A percentile compares a stretch with the other conserved stretches of the same genome.
Conservation (phyloP, 2,888 invertebrate species). For the Emmelina monodactyla region DNA sequence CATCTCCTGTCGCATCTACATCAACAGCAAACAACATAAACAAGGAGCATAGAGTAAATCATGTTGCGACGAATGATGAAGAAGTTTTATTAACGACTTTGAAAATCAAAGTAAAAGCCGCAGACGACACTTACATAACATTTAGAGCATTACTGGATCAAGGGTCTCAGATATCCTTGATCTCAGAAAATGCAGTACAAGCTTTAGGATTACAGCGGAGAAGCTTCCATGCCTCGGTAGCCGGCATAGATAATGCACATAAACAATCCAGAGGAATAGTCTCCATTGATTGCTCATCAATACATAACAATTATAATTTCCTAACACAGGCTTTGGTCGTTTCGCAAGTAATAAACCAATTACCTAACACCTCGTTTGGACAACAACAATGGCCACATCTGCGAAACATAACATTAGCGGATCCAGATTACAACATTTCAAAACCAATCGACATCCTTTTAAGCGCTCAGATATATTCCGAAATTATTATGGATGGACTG, state of each 20-base stretch:
- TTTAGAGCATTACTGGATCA: not conserved
- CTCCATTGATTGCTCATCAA: conserved; percentile 8
- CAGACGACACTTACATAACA: conserved; percentile 1
- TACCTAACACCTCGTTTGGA: conserved; percentile 11
- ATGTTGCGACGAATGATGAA: conserved; percentile 1
- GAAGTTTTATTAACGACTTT: conserved; percentile 3
- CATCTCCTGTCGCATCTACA: no score
- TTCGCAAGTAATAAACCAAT: conserved; percentile 11
- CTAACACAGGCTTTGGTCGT: conserved; percentile 12
- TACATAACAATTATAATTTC: conserved; percentile 10
- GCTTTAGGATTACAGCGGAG: not conserved
- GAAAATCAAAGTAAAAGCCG: conserved; percentile 1
- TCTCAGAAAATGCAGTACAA: conserved; percentile 10
- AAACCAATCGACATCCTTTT: conserved; percentile 5
- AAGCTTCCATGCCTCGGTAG: not conserved
- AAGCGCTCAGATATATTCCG: conserved; percentile 5
- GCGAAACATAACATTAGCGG: conserved; percentile 12
- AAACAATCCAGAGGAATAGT: conserved; percentile 8
- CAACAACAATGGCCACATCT: conserved; percentile 13
- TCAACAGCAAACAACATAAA: not conserved
- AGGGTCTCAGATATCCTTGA: conserved; percentile 10
- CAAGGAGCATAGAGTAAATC: conserved; percentile 1
- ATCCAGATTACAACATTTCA: conserved; percentile 13
- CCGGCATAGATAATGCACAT: not conserved
- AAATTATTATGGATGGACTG: conserved; percentile 4